Conservation (phyloP, 2,888 invertebrate species). For the Lithophane ornitopus region DNA sequence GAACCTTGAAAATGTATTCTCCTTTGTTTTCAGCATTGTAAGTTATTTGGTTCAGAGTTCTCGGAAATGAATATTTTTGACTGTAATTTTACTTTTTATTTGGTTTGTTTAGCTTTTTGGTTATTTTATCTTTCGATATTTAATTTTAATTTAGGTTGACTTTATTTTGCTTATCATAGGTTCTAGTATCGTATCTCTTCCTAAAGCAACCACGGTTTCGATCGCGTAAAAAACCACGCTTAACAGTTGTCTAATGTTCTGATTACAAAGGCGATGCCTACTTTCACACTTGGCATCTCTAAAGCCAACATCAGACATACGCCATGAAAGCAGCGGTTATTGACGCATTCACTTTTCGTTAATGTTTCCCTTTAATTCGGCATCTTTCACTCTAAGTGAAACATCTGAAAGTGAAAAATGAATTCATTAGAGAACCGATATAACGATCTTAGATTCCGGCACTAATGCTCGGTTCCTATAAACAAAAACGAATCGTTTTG, state of each 20-base stretch:
- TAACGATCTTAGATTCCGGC: neutral
- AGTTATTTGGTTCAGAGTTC: conserved; percentile 50
- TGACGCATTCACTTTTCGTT: neutral
- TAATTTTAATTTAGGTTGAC: too few relatives aligned
- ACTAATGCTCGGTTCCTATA: too few relatives aligned
- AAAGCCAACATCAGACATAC: neutral
- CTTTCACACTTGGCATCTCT: neutral
- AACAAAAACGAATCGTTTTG: too few relatives aligned
- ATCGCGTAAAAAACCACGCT: neutral
- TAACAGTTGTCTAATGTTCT: neutral
- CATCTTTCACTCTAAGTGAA: neutral
- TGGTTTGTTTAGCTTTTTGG: neutral
- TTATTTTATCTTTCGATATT: neutral
- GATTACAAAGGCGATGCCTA: neutral
- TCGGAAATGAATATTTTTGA: conserved; percentile 44
- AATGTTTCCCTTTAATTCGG: neutral
- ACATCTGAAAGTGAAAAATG: neutral
- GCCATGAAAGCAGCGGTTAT: too few relatives aligned
- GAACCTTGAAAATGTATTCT: conserved; percentile 45
- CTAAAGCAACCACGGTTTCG: neutral
- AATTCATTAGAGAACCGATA: neutral
- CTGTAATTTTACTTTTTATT: conserved; percentile 20
- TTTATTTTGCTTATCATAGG: neutral
- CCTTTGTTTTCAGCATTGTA: conserved; percentile 41
- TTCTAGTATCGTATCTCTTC: neutral